These are phyloP conservation scores for Holothuria glaberrima DNA, from an alignment of 35 echinoderm and acorn worm genomes.

Conservation along the genomic window DNA sequence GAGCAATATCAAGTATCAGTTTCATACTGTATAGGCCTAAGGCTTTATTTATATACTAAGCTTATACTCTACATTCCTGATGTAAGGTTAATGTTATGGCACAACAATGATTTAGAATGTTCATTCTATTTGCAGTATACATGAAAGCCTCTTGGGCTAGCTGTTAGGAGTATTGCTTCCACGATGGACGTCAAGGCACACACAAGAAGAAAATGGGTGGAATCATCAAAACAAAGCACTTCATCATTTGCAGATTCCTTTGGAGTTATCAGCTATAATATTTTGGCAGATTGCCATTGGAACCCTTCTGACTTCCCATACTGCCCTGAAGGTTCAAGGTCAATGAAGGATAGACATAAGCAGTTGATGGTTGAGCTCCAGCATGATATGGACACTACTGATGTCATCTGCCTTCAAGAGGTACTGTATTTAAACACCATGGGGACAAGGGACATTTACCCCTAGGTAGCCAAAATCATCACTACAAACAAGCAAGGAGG, in stretches of 20 bases:
- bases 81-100: no score
- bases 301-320: constrained; percentile 51
- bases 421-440: background rate
- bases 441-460: no score
- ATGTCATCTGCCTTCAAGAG: constrained; percentile 72
- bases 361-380: constrained; percentile 39
- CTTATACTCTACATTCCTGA: no score
- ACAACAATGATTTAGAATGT: no score
- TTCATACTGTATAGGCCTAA: no score
- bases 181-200: background rate
- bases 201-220: constrained; percentile 9
- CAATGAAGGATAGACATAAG: constrained; percentile 64
- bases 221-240: background rate
- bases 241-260: constrained; percentile 26
- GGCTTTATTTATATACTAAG: no score
- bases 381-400: constrained; percentile 26
- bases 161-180: no score
- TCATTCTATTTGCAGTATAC: no score
- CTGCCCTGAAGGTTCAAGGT: constrained; percentile 45
- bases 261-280: constrained; percentile 63
- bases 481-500: no score
- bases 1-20: no score
- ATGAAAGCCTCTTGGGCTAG: no score
- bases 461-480: no score
- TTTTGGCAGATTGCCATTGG: constrained; percentile 64